Conservation (phyloP, 2,113 vertebrate genomes). For the Porphyrio hochstetteri region DNA sequence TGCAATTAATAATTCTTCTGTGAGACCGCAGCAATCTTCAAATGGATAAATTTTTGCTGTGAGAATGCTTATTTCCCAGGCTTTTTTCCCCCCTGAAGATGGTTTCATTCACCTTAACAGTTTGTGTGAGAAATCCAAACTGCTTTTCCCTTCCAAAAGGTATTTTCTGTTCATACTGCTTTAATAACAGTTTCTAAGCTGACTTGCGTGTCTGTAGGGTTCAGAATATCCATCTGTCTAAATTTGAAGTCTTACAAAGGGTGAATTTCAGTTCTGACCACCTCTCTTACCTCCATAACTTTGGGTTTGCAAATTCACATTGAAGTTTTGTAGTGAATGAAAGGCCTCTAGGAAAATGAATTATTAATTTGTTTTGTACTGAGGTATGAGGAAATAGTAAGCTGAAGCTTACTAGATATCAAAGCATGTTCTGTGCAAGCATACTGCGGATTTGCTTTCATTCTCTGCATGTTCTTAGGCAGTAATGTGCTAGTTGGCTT, state of each 20-base stretch:
- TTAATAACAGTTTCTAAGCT: neutral
- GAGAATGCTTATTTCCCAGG: neutral
- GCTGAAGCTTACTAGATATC: neutral
- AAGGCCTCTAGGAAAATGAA: neutral
- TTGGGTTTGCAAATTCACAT: neutral
- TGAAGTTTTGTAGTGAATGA: neutral
- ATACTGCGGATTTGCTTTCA: neutral
- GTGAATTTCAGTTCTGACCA: neutral
- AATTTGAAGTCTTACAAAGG: neutral
- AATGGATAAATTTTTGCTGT: neutral
- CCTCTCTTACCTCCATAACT: neutral
- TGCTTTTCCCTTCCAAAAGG: neutral
- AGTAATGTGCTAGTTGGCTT: neutral
- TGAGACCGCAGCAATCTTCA: neutral
- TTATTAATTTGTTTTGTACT: conserved; percentile 27
- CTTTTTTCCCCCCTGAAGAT: neutral
- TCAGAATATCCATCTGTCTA: neutral
- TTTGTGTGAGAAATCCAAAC: neutral
- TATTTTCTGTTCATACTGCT: neutral
- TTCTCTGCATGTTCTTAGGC: neutral
- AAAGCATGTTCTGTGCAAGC: neutral
- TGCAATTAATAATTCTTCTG: neutral
- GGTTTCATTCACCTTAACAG: neutral
- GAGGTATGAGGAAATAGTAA: neutral
- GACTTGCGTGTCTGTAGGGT: neutral